Evolutionary conservation across 2,888 invertebrate genomes (phyloP).

Genomic region (Cyclophora punctaria): DNA sequence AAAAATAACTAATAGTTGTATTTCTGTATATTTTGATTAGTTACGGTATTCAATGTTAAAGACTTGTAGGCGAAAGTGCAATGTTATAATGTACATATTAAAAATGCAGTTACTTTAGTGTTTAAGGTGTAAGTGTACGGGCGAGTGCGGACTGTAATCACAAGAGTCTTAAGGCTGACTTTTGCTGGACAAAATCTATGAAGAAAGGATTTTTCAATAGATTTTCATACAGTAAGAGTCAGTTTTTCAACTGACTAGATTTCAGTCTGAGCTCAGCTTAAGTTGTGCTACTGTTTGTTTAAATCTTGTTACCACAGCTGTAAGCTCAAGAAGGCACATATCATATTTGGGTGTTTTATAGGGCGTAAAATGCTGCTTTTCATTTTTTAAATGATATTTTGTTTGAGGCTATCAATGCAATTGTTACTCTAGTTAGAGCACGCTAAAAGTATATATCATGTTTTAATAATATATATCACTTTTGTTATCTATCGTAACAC

Average conservation of each 20-base stretch:
- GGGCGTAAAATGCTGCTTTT: too few relatives aligned
- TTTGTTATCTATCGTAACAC: too few relatives aligned
- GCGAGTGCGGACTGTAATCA: too few relatives aligned
- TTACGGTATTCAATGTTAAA: constrained; percentile 25
- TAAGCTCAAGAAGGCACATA: constrained; percentile 68
- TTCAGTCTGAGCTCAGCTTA: too few relatives aligned
- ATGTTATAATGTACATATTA: constrained; percentile 55
- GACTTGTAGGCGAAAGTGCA: constrained; percentile 41
- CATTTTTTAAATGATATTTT: too few relatives aligned
- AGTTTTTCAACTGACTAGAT: too few relatives aligned
- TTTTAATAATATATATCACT: constrained; percentile 3
- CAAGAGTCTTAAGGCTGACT: too few relatives aligned
- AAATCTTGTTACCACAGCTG: constrained; percentile 56
- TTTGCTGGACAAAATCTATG: too few relatives aligned
- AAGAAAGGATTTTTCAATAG: too few relatives aligned
- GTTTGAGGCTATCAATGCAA: constrained; percentile 33
- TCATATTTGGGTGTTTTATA: constrained; percentile 33
- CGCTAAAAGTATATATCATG: neutral
- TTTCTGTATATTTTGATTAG: constrained; percentile 44
- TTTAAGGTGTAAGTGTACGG: constrained; percentile 4
- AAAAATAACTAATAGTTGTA: constrained; percentile 23
- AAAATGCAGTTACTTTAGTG: constrained; percentile 46
- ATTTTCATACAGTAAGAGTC: too few relatives aligned
- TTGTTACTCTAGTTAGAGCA: constrained; percentile 4
- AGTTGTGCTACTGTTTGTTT: too few relatives aligned